A percentile compares a stretch with the other conserved stretches of the same genome.
Evolutionary conservation across 2,113 vertebrate species (phyloP).

Genomic region (Reinhardtius hippoglossoides): DNA sequence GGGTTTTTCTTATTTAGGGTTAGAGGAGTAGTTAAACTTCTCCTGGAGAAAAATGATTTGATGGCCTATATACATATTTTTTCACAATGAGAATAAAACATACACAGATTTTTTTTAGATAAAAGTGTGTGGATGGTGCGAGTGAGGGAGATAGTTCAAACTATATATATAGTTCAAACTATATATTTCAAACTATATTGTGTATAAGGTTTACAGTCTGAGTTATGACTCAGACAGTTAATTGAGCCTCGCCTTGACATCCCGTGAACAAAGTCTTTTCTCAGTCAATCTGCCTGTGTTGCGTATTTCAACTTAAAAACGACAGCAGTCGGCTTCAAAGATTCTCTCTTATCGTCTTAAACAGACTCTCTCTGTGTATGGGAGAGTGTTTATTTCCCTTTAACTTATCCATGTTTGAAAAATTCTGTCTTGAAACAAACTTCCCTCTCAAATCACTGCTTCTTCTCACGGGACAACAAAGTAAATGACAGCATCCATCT

Average conservation of each 20-base stretch:
- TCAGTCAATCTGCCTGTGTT: constrained; percentile 17
- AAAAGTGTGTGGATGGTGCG: too few relatives aligned
- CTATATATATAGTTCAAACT: too few relatives aligned
- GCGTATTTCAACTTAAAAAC: constrained; percentile 25
- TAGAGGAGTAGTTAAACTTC: too few relatives aligned
- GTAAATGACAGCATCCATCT: constrained; percentile 52
- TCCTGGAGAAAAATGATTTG: too few relatives aligned
- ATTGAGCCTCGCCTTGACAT: constrained; percentile 14
- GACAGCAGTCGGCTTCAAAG: constrained; percentile 47
- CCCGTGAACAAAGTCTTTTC: constrained; percentile 32
- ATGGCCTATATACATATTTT: too few relatives aligned
- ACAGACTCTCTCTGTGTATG: constrained; percentile 37
- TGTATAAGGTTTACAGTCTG: background rate
- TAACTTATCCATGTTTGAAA: constrained; percentile 52
- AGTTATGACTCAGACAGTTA: constrained; percentile 9
- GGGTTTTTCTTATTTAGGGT: too few relatives aligned
- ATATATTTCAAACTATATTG: background rate
- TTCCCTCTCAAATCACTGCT: constrained; percentile 32
- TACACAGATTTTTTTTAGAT: too few relatives aligned
- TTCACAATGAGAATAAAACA: too few relatives aligned
- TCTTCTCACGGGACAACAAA: constrained; percentile 49
- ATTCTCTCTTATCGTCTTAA: constrained; percentile 48
- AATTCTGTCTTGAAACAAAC: constrained; percentile 41
- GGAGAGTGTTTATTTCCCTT: constrained; percentile 36
- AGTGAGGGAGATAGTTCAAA: too few relatives aligned